These are phyloP conservation scores for Apteryx owenii DNA, from an alignment of 2,113 vertebrate species.

Conservation along the genomic window DNA sequence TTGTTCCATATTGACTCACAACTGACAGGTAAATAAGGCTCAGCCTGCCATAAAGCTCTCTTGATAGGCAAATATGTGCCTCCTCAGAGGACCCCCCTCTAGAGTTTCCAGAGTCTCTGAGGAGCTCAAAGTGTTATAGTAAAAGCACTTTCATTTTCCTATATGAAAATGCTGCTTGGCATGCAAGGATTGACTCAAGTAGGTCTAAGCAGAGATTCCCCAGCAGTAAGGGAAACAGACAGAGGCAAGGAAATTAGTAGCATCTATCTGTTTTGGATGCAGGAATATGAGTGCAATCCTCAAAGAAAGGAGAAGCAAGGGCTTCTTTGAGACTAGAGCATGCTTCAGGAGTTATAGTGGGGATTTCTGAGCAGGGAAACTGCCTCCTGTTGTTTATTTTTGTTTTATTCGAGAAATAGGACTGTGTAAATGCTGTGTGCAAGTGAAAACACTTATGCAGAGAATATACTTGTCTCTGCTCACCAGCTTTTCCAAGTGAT, in stretches of 20 bases:
- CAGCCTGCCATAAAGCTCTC: background rate
- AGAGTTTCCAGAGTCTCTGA: background rate
- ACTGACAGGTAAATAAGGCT: background rate
- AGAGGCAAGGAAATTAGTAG: background rate
- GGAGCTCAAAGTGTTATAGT: background rate
- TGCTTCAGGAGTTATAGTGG: background rate
- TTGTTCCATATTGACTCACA: background rate
- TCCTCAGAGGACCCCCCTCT: background rate
- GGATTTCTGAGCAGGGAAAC: background rate
- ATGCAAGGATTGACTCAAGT: background rate
- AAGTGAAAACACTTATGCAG: background rate
- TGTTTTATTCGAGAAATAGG: background rate
- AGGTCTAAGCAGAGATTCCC: background rate
- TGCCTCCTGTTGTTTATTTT: background rate
- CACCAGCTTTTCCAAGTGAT: background rate
- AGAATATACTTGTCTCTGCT: background rate
- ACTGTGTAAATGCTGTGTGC: background rate
- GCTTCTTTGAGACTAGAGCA: background rate
- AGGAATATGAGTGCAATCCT: background rate
- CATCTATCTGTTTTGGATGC: background rate
- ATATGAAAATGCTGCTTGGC: background rate
- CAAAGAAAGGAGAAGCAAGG: background rate
- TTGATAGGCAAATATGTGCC: background rate
- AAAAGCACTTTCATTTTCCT: slow-evolving; percentile 13
- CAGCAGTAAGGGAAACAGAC: background rate